phyloP scores from a whole-genome alignment of 2,113 vertebrate species.

The Halichoeres trimaculatus region DNA sequence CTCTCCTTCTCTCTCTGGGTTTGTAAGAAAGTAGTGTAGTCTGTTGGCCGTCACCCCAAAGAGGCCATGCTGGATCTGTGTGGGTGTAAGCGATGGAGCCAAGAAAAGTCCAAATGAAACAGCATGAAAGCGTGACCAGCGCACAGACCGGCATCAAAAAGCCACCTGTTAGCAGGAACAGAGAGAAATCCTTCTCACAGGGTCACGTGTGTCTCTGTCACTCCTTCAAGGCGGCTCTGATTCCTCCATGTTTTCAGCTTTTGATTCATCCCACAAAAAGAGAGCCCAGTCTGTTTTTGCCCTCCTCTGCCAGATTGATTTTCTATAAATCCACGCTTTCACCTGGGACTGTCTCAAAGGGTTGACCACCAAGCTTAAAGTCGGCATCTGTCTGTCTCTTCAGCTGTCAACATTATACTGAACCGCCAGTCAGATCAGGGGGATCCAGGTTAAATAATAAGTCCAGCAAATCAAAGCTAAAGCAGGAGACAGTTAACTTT shows the following conservation, averaged over 20 bases:
- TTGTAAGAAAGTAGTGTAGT: constrained; percentile 21
- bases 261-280: no score
- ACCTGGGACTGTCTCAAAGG: no score
- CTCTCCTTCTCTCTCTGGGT: constrained; percentile 8
- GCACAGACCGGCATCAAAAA: constrained; percentile 19
- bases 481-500: no score
- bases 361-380: no score
- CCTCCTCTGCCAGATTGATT: no score
- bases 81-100: constrained; percentile 5
- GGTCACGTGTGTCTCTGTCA: neutral
- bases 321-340: no score
- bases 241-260: constrained; percentile 1
- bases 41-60: neutral
- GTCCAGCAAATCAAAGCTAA: no score
- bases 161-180: constrained; percentile 12
- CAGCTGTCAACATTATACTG: no score
- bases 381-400: no score
- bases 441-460: no score
- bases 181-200: neutral
- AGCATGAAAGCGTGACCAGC: constrained; percentile 7
- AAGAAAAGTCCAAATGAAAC: constrained; percentile 23
- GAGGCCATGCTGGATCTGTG: constrained; percentile 13
- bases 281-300: no score
- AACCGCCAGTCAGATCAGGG: no score
- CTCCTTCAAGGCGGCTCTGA: constrained; percentile 9